A percentile compares a stretch with the other conserved stretches of the same genome.
phyloP scores from a whole-genome alignment of 2,113 vertebrate species.

The Platysteira castanea region DNA sequence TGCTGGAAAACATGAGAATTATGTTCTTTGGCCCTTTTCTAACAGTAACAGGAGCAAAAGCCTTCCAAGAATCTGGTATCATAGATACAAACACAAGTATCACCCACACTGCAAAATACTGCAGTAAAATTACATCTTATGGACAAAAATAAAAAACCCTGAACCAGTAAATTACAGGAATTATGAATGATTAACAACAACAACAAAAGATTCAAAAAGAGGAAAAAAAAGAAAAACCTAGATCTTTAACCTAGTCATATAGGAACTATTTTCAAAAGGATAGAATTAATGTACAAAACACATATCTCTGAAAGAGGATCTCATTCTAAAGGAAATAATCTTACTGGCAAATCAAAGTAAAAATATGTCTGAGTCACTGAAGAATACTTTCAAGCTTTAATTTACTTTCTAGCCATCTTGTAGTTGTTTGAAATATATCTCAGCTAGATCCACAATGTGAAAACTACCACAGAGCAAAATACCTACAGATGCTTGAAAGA shows the following conservation, averaged over 20 bases:
- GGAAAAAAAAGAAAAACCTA: neutral
- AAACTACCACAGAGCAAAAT: neutral
- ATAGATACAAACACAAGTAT: neutral
- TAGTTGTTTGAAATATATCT: neutral
- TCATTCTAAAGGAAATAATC: conserved; percentile 43
- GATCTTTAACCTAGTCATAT: neutral
- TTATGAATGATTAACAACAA: neutral
- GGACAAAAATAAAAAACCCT: neutral
- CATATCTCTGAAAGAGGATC: conserved; percentile 9
- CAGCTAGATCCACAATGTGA: neutral
- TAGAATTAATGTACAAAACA: neutral
- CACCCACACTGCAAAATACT: neutral
- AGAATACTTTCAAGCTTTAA: conserved; percentile 22
- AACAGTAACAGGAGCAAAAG: neutral
- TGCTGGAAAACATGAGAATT: neutral
- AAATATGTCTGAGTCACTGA: conserved; percentile 1
- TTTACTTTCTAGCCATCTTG: neutral
- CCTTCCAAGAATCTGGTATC: neutral
- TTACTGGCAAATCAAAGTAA: conserved; percentile 40
- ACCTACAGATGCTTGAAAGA: neutral
- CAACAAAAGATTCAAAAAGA: neutral
- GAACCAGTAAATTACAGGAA: neutral
- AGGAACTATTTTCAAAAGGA: neutral
- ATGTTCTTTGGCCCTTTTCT: neutral
- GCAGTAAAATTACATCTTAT: neutral